Conservation (phyloP, 2,888 invertebrate species). For the Xanthia togata region DNA sequence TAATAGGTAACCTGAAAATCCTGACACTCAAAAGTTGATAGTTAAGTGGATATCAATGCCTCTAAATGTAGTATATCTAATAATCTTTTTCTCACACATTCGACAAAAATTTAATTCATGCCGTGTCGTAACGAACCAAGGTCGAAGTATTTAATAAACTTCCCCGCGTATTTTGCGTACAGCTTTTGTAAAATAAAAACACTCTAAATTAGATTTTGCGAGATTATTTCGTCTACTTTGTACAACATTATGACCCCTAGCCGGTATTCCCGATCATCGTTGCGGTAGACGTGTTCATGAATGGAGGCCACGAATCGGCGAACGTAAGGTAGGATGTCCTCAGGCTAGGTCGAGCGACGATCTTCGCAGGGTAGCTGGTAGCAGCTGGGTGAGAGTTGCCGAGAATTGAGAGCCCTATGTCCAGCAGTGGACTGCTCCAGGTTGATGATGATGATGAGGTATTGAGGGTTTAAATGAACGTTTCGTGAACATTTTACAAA, state of each 20-base stretch:
- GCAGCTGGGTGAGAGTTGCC: neutral
- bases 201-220: conserved; percentile 3
- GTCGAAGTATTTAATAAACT: conserved; percentile 15
- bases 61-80: too few species aligned
- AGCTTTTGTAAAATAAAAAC: conserved; percentile 12
- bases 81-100: too few species aligned
- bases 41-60: too few species aligned
- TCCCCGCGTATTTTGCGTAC: neutral
- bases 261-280: neutral
- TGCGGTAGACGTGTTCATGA: neutral
- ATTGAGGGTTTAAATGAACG: too few species aligned
- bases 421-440: neutral
- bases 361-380: neutral
- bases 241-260: neutral
- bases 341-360: neutral
- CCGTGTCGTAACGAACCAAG: conserved; percentile 28
- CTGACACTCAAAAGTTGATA: too few species aligned
- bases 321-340: neutral
- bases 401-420: neutral
- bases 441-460: neutral
- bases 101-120: conserved; percentile 12
- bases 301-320: neutral
- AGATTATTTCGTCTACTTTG: neutral
- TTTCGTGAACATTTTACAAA: conserved; percentile 4
- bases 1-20: too few species aligned